Evolutionary conservation across 2,888 invertebrate genomes (phyloP), one percentile per base, ranked within the genome.

Genomic region (Linnaemya vulpina): DNA sequence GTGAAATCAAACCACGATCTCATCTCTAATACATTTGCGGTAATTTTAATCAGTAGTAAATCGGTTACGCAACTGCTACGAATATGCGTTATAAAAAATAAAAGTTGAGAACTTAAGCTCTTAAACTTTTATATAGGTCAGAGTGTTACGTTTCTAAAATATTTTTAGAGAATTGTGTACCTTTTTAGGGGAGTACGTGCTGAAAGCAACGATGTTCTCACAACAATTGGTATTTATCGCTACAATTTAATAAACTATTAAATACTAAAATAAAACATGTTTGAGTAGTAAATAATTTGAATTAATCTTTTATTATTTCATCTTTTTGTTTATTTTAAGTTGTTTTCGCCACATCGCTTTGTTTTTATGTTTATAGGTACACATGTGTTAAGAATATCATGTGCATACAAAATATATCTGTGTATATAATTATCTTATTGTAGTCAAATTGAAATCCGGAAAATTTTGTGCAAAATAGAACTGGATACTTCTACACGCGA

Each of bases 111-210:
- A 70, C 70, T 40, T 35, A 78, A 67, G 25, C 30, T 77, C 1
- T 3, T 9, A n/a, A 73, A 1, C 7, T 38, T 62, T 46, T 60
- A 43, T 51, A 43, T 51, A 20, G 70, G 53, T 62, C 62, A 46
- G 49, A 55, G 67, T 35, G 67, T 35, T 35, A n/a, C 8, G 49
- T 8, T 51, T 58, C 22, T 40, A 20, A 58, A 55, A 20, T 25
- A 20, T 3, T 9, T 63, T 17, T 40, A 13, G 5, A 46, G 10
- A 22, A 15, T 46, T 43, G 25, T 22, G 8, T 63, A 13, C 30
- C 46, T 0, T 22, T 67, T 22, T 22, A 40, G 5, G 40, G 43
- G 70, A 35, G 63, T 79, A 79, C 79, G 79, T 79, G 79, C 63
- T 46, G 55, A 38, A 79, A 46, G 58, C 65, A 65, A 71, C 83